Evolutionary conservation across 23 tunicate species (phyloP).

Genomic region (Styela plicata): DNA sequence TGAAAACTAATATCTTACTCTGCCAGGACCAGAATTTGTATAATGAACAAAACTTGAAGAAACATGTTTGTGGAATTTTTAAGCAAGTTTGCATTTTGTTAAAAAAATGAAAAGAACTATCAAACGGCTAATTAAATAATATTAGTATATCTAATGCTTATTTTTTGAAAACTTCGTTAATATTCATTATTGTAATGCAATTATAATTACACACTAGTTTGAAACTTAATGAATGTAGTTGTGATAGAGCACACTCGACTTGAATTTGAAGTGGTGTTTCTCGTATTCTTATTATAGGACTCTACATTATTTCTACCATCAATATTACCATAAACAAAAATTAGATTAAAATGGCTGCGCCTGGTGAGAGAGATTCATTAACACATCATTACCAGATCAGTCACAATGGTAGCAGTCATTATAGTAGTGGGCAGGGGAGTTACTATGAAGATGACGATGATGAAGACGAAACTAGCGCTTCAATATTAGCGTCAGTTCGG

Average conservation of each 20-base stretch:
- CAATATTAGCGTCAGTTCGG: slow-evolving; percentile 62
- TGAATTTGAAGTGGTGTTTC: neutral
- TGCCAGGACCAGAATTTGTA: too few relatives aligned
- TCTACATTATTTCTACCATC: neutral
- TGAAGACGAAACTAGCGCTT: slow-evolving; percentile 70
- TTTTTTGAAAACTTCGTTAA: too few relatives aligned
- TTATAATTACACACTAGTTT: too few relatives aligned
- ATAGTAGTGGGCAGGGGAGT: slow-evolving; percentile 51
- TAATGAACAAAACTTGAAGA: too few relatives aligned
- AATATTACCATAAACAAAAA: too few relatives aligned
- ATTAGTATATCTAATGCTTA: too few relatives aligned
- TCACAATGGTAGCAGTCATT: slow-evolving; percentile 23
- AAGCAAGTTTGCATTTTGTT: too few relatives aligned
- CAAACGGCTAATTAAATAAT: too few relatives aligned
- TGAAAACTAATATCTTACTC: too few relatives aligned
- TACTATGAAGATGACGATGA: slow-evolving; percentile 42
- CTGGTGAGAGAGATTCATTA: slow-evolving; percentile 13
- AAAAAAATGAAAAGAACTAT: too few relatives aligned
- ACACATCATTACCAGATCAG: slow-evolving; percentile 23
- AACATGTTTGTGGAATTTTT: too few relatives aligned
- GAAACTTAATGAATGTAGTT: neutral
- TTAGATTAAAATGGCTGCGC: slow-evolving; percentile 4
- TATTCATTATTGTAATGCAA: too few relatives aligned
- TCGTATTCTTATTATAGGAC: neutral
- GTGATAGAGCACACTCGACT: neutral